Percentiles rank a stretch among this genome's conserved stretches.
These are phyloP conservation scores for Himalopsyche kuldschensis DNA, from an alignment of 2,888 invertebrate genomes.

Conservation along the genomic window DNA sequence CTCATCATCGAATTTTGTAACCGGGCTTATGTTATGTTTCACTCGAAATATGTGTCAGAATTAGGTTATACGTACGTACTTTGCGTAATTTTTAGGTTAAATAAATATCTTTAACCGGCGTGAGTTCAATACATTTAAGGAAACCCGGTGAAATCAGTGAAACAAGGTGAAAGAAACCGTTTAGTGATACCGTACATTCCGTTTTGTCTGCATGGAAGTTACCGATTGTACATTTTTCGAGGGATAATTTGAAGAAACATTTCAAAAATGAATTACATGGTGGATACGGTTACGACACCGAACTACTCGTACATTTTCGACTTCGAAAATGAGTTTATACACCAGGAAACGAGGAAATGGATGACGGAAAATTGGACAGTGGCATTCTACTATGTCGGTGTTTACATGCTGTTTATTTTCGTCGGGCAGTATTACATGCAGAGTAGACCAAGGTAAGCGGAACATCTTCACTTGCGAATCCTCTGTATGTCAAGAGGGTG, in stretches of 20 bases:
- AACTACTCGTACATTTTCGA: constrained; percentile 95
- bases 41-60: constrained; percentile 10
- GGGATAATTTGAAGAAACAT: constrained; percentile 47
- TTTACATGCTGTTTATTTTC: constrained; percentile 93
- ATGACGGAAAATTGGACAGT: constrained; percentile 96
- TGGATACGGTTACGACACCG: constrained; percentile 66
- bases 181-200: constrained; percentile 16
- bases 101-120: constrained; percentile 27
- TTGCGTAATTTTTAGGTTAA: constrained; percentile 30
- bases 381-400: constrained; percentile 84
- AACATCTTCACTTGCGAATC: neutral
- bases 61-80: constrained; percentile 8
- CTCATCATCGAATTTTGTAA: neutral
- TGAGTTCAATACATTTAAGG: constrained; percentile 19
- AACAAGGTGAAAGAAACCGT: constrained; percentile 9
- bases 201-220: constrained; percentile 36
- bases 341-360: constrained; percentile 86
- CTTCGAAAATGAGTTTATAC: constrained; percentile 93
- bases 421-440: constrained; percentile 94
- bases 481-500: constrained; percentile 12
- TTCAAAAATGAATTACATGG: constrained; percentile 57
- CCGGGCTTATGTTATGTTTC: constrained; percentile 18
- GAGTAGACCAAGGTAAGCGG: constrained; percentile 70
- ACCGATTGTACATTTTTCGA: constrained; percentile 42
- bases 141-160: constrained; percentile 22